Conservation (phyloP, 2,113 vertebrate genomes). For the Lathamus discolor region DNA sequence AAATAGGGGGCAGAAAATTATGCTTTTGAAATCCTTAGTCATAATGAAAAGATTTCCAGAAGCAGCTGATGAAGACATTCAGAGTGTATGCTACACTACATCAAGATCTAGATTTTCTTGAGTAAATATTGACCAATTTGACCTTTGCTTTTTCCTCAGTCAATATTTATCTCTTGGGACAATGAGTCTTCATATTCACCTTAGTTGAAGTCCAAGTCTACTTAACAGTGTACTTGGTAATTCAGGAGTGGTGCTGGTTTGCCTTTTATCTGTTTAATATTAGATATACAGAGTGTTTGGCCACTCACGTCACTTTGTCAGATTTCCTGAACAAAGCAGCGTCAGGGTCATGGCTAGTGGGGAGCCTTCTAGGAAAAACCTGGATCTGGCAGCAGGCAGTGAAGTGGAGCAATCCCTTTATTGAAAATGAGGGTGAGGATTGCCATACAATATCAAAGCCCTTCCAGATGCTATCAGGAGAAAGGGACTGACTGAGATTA, state of each 20-base stretch:
- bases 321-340: neutral
- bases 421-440: neutral
- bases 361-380: neutral
- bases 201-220: neutral
- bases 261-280: slow-evolving; percentile 16
- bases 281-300: neutral
- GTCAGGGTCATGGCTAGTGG: neutral
- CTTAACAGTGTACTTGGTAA: slow-evolving; percentile 7
- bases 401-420: neutral
- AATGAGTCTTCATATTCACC: slow-evolving; percentile 39
- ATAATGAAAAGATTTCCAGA: neutral
- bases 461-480: neutral
- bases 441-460: neutral
- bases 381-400: fast-evolving
- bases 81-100: neutral
- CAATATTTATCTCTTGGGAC: slow-evolving; percentile 49
- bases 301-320: neutral
- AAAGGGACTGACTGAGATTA: neutral
- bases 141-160: slow-evolving; percentile 58
- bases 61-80: neutral
- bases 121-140: slow-evolving; percentile 59
- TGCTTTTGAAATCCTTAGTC: neutral
- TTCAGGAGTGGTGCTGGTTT: neutral
- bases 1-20: neutral
- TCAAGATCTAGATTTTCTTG: slow-evolving; percentile 36